A percentile compares a stretch with the other conserved stretches of the same genome.
phyloP scores from a whole-genome alignment of 2,797 vertebrate species.

The Lophius americanus region DNA sequence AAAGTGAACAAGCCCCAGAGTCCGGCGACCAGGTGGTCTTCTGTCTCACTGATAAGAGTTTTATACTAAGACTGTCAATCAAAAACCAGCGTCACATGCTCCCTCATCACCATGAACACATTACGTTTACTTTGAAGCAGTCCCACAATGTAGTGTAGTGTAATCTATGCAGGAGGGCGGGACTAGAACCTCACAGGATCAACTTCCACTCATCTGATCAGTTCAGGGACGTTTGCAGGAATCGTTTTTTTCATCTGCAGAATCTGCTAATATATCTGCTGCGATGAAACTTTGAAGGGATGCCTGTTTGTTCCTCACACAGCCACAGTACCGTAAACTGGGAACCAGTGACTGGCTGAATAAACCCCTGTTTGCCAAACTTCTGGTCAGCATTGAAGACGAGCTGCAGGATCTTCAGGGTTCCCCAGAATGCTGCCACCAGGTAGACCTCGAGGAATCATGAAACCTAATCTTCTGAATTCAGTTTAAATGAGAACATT shows the following conservation, averaged over 20 bases:
- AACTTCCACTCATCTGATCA: too few relatives aligned
- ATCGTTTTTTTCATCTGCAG: neutral
- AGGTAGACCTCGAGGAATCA: slow-evolving; percentile 58
- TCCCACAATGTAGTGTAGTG: too few relatives aligned
- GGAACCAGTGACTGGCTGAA: slow-evolving; percentile 76
- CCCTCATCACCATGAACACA: too few relatives aligned
- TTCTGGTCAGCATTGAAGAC: slow-evolving; percentile 43
- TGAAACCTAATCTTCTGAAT: neutral
- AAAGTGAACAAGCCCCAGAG: too few relatives aligned
- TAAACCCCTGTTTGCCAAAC: slow-evolving; percentile 33
- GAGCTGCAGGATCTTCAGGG: slow-evolving; percentile 55
- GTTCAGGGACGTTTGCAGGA: neutral
- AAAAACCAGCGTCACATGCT: too few relatives aligned
- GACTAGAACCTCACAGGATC: too few relatives aligned
- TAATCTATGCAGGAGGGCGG: too few relatives aligned
- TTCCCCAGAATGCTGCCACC: slow-evolving; percentile 25
- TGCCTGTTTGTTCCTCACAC: neutral
- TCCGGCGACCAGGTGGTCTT: too few relatives aligned
- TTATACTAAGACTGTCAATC: too few relatives aligned
- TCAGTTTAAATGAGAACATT: neutral
- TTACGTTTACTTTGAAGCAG: too few relatives aligned
- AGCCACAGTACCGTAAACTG: slow-evolving; percentile 72
- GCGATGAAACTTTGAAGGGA: neutral
- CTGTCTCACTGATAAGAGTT: too few relatives aligned
- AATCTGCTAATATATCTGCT: neutral